Base-by-base conservation (phyloP, 1,140 invertebrate species). In the Sitodiplosis mosellana region DNA sequence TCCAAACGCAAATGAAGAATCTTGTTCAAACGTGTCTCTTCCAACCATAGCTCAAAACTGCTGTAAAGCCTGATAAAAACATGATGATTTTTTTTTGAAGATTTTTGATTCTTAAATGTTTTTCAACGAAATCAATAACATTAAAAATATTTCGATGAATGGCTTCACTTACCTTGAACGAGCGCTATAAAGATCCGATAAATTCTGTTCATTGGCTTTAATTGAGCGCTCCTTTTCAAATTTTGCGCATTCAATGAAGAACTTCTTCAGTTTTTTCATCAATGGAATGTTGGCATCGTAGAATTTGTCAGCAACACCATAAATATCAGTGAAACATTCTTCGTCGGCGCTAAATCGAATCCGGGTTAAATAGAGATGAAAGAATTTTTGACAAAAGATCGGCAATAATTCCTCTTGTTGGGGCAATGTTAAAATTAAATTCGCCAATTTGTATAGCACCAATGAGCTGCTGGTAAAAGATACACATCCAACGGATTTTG, bases 381-480 rank as follows among this genome's bases (percentile, higher is more conserved):
- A 87, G 59, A 89, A 89, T 55, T 81, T 77, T 59, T 89, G 85
- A 73, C 82, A 86, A 1, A 86, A 60, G 10, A 87, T 64, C 7
- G 81, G 75, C 14, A 83, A 61, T 10, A 87, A 57, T 11, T 81
- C 78, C 66, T 87, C 81, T 51, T 78, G 75, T 45, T 76, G 54
- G 4, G 77, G 73, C 48, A 80, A 77, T 55, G 79, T 80, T n/a
- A 86, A 58, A 33, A 81, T 77, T 59, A 85, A 75, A 55, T 86
- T 80, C 0, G 78, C 78, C 77, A 81, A 87, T 38, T 84, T 74
- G 56, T 84, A 87, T 36, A 89, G 75, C 18, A 75, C 72, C 51
- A 89, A 64, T 47, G 70, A 72, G 49, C 68, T 69, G 0, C 71
- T 61, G 27, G 71, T 64, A 53, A 77, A 76, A 2, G 68, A 55